These are phyloP conservation scores for Chloromyia formosa DNA, from an alignment of 2,888 invertebrate species.

Conservation along the genomic window DNA sequence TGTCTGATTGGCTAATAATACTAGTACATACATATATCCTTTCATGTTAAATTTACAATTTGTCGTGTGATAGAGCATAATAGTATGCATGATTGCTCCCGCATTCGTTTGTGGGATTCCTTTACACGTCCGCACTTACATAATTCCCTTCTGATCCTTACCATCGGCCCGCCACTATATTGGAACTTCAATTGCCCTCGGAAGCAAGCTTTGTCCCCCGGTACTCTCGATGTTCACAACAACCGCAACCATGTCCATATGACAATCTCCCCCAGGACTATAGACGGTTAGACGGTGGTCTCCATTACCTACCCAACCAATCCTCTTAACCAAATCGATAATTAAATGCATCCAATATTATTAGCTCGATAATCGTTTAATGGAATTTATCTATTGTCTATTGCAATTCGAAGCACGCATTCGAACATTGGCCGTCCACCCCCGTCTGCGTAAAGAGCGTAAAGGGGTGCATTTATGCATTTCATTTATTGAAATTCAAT, in stretches of 20 bases:
- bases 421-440: neutral
- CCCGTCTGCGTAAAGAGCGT: neutral
- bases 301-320: constrained; percentile 1
- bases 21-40: too few relatives aligned
- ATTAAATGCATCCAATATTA: constrained; percentile 27
- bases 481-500: constrained; percentile 35
- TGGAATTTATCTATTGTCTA: constrained; percentile 24
- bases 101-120: neutral
- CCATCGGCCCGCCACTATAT: neutral
- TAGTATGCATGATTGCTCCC: neutral
- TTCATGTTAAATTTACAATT: constrained; percentile 11
- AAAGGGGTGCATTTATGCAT: neutral
- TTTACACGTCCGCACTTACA: neutral
- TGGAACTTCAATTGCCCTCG: neutral
- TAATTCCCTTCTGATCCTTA: neutral
- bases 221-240: too few relatives aligned
- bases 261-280: neutral
- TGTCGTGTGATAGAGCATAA: neutral
- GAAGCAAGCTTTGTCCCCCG: neutral
- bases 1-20: too few relatives aligned
- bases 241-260: neutral
- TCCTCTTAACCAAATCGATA: constrained; percentile 11
- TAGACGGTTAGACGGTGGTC: too few relatives aligned
- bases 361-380: constrained; percentile 27
- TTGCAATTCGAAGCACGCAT: neutral